Evolutionary conservation across 2,113 vertebrate genomes (phyloP), one percentile per base, ranked within the genome.

Genomic region (chimpanzee (Pan troglodytes)): DNA sequence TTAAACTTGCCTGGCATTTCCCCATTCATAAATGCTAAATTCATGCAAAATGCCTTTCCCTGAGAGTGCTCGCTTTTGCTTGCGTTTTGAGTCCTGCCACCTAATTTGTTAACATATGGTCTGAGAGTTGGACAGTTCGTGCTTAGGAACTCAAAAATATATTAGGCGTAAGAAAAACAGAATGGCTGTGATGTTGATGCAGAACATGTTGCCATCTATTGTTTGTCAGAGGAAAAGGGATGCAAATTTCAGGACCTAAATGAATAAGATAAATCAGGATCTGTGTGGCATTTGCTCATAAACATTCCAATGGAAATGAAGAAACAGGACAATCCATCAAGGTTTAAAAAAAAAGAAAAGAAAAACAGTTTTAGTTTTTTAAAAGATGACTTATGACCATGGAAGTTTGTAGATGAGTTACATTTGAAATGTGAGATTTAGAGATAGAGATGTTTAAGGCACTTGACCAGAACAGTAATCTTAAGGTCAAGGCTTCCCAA

Each of bases 71-170:
- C 91, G 43, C 27, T 48, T 72, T 70, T 8, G 20, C 86, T 45
- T 93, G 96, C 30, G 3, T 20, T 97, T 85, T 96, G 73, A 96
- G 8, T 93, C 64, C 90, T 64, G 81, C 43, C n/a, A 80, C 50
- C 43, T 83, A 70, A 25, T 94, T 81, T 95, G 91, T 96, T 85
- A 93, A 52, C 25, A n/a, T 95, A 72, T 80, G 67, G 80, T 72
- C 96, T 91, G 38, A 97, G 64, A 67, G 80, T 67, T 32, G 8
- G 18, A 87, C n/a, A 48, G 83, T n/a, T 97, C n/a, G 0, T 98
- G 90, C 82, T 96, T 88, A 94, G 88, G 40, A 94, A 97, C 52
- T 97, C 79, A 90, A 93, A 95, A 88, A 23, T 55, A 85, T 10
- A 50, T 90, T 50, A 72, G 96, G 91, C 97, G 68, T 10, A 85